Conservation (phyloP, 2,888 invertebrate genomes). For the Brachynemurus nebulosus region DNA sequence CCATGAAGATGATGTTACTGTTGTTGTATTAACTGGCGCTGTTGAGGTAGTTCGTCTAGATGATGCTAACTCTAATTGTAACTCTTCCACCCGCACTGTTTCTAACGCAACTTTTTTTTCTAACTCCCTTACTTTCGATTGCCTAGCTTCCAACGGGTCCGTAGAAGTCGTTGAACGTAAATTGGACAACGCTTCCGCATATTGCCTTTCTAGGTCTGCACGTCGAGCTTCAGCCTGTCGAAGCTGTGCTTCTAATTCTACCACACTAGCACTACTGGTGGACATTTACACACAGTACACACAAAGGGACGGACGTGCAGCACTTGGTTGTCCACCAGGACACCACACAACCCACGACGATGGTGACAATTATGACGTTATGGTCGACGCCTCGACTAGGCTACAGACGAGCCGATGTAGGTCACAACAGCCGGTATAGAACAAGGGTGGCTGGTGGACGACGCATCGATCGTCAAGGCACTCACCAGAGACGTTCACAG, state of each 20-base stretch:
- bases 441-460: slow-evolving; percentile 11
- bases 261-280: slow-evolving; percentile 26
- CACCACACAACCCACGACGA: neutral
- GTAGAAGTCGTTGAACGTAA: slow-evolving; percentile 41
- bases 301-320: neutral
- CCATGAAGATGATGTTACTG: slow-evolving; percentile 15
- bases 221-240: slow-evolving; percentile 66
- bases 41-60: slow-evolving; percentile 42
- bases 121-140: slow-evolving; percentile 74
- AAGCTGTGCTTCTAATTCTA: slow-evolving; percentile 56
- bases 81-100: slow-evolving; percentile 60
- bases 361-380: slow-evolving; percentile 1
- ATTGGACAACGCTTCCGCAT: slow-evolving; percentile 61
- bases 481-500: neutral
- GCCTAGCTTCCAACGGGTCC: slow-evolving; percentile 55
- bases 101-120: slow-evolving; percentile 68
- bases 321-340: neutral
- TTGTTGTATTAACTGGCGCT: slow-evolving; percentile 10
- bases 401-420: slow-evolving; percentile 11
- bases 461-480: slow-evolving; percentile 1
- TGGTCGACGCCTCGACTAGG: slow-evolving; percentile 24
- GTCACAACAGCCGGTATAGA: slow-evolving; percentile 11
- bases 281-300: slow-evolving; percentile 23
- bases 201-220: slow-evolving; percentile 62
- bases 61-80: slow-evolving; percentile 73